Percentiles rank a stretch among this genome's conserved stretches.
These are phyloP conservation scores for Timema podura DNA, from an alignment of 2,888 invertebrate genomes.

Conservation along the genomic window DNA sequence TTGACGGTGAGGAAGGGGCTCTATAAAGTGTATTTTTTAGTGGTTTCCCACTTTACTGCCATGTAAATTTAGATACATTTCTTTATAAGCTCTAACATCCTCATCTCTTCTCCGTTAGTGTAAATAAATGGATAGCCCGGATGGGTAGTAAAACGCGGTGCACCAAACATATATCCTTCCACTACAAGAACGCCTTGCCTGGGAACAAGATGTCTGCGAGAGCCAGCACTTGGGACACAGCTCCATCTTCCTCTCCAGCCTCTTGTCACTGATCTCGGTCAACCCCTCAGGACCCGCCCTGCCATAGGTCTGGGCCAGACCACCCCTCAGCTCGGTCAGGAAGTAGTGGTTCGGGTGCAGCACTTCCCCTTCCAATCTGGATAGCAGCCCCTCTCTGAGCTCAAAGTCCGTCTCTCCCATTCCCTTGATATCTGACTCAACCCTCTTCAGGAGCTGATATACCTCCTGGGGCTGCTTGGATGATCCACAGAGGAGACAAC, in stretches of 20 bases:
- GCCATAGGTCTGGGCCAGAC: constrained; percentile 68
- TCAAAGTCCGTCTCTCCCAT: background rate
- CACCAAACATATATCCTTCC: constrained; percentile 16
- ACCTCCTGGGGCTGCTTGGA: constrained; percentile 54
- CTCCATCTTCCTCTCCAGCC: constrained; percentile 59
- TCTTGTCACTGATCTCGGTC: constrained; percentile 54
- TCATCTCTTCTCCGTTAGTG: too few relatives aligned
- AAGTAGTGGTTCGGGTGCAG: constrained; percentile 68
- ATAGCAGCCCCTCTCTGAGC: background rate
- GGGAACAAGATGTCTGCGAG: constrained; percentile 61
- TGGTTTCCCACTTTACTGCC: too few relatives aligned
- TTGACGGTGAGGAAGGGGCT: too few relatives aligned
- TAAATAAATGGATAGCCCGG: too few relatives aligned
- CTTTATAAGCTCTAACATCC: too few relatives aligned
- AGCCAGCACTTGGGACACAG: constrained; percentile 58
- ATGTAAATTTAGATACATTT: too few relatives aligned
- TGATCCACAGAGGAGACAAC: constrained; percentile 57
- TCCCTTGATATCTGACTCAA: constrained; percentile 38
- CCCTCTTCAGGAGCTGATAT: constrained; percentile 60
- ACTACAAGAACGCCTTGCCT: constrained; percentile 48
- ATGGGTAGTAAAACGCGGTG: too few relatives aligned
- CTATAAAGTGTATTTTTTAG: too few relatives aligned
- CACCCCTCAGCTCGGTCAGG: constrained; percentile 66
- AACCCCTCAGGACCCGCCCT: constrained; percentile 48
- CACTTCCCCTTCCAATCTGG: constrained; percentile 19